phyloP scores from a whole-genome alignment of 2,888 invertebrate genomes.

The Theodoxus fluviatilis region DNA sequence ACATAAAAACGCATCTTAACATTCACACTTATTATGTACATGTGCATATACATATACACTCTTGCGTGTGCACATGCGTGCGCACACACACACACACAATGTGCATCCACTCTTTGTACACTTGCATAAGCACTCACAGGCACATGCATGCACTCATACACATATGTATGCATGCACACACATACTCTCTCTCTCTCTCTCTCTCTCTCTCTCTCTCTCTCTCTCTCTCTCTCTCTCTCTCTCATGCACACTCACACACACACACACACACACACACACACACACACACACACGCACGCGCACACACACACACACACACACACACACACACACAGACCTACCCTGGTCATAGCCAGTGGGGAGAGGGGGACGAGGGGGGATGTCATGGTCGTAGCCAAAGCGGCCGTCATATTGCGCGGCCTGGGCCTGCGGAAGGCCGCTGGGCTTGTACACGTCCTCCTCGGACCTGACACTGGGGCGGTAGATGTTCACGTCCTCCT shows the following conservation, averaged over 20 bases:
- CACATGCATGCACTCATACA: background rate
- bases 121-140: background rate
- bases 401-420: slow-evolving; percentile 47
- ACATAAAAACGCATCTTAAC: no score
- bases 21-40: background rate
- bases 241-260: background rate
- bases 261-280: background rate
- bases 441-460: slow-evolving; percentile 44
- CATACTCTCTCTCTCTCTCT: background rate
- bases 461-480: slow-evolving; percentile 38
- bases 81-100: background rate
- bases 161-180: background rate
- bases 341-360: slow-evolving; percentile 41
- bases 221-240: slow-evolving; percentile 2
- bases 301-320: background rate
- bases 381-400: slow-evolving; percentile 54
- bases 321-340: slow-evolving; percentile 28
- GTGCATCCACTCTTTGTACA: background rate
- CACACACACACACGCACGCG: slow-evolving; percentile 6
- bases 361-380: slow-evolving; percentile 52
- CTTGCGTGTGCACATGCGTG: background rate
- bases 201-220: slow-evolving; percentile 2
- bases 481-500: slow-evolving; percentile 51
- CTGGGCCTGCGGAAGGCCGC: slow-evolving; percentile 38
- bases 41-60: background rate